Percentiles rank a stretch among this genome's conserved stretches.
phyloP scores from a whole-genome alignment of 2,113 vertebrate species.

The Psilopogon haemacephalus region DNA sequence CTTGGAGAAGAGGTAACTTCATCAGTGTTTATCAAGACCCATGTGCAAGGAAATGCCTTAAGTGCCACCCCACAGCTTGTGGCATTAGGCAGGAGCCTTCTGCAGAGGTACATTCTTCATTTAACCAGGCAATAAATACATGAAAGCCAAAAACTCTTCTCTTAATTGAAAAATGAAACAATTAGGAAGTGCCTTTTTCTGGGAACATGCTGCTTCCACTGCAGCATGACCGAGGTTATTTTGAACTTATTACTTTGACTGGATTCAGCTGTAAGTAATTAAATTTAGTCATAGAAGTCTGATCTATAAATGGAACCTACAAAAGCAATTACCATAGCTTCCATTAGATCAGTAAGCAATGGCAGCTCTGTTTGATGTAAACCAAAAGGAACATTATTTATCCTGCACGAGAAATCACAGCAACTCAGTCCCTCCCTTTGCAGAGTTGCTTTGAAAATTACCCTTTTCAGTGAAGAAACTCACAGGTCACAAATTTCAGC shows the following conservation, averaged over 20 bases:
- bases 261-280: constrained; percentile 74
- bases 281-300: constrained; percentile 70
- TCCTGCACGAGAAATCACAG: constrained; percentile 12
- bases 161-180: constrained; percentile 32
- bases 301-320: constrained; percentile 81
- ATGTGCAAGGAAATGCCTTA: rapidly evolving
- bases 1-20: too few relatives aligned
- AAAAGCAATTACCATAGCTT: constrained; percentile 81
- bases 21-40: neutral
- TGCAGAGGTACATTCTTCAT: neutral
- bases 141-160: neutral
- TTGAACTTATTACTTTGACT: constrained; percentile 54
- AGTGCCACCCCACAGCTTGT: neutral
- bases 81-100: neutral
- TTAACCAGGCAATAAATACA: neutral
- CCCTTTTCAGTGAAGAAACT: neutral
- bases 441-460: constrained; percentile 49
- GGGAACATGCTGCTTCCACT: constrained; percentile 11
- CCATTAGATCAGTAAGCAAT: constrained; percentile 68
- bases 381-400: constrained; percentile 75
- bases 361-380: constrained; percentile 69
- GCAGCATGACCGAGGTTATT: constrained; percentile 58
- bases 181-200: constrained; percentile 1
- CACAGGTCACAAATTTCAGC: neutral
- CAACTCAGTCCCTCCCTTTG: constrained; percentile 16